These are phyloP conservation scores for Corythornis vintsioides DNA, from an alignment of 2,113 vertebrate genomes.

Conservation along the genomic window DNA sequence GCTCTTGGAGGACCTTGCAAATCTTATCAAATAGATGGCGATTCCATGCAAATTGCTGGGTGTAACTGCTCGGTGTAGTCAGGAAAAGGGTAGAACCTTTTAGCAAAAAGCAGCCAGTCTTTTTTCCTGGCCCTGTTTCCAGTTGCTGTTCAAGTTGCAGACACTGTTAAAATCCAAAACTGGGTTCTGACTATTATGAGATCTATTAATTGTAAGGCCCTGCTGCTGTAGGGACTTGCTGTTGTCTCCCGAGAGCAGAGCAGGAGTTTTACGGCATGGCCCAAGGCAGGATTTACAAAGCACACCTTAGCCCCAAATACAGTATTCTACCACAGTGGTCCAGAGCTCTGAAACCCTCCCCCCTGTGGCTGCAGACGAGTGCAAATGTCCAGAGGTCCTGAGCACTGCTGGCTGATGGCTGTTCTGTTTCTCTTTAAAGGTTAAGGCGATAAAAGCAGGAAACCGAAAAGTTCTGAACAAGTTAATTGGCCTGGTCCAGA, in stretches of 20 bases:
- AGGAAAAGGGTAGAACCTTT: background rate
- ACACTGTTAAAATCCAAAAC: background rate
- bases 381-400: accelerated
- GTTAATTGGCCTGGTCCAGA: slow-evolving; percentile 90
- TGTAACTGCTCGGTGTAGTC: background rate
- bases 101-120: background rate
- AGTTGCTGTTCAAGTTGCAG: background rate
- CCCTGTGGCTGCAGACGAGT: background rate
- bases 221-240: background rate
- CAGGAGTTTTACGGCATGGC: slow-evolving; percentile 21
- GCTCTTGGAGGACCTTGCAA: background rate
- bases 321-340: background rate
- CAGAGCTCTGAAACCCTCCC: background rate
- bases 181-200: background rate
- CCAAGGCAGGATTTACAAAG: slow-evolving; percentile 21
- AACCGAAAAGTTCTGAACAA: slow-evolving; percentile 92
- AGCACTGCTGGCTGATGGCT: background rate
- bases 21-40: background rate
- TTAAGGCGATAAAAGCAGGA: slow-evolving; percentile 82
- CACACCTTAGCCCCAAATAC: background rate
- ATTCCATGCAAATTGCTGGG: background rate
- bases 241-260: background rate
- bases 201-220: background rate
- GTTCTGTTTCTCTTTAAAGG: slow-evolving; percentile 73
- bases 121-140: background rate